Conservation (phyloP, 2,888 invertebrate genomes). For the Byasa hedistus region DNA sequence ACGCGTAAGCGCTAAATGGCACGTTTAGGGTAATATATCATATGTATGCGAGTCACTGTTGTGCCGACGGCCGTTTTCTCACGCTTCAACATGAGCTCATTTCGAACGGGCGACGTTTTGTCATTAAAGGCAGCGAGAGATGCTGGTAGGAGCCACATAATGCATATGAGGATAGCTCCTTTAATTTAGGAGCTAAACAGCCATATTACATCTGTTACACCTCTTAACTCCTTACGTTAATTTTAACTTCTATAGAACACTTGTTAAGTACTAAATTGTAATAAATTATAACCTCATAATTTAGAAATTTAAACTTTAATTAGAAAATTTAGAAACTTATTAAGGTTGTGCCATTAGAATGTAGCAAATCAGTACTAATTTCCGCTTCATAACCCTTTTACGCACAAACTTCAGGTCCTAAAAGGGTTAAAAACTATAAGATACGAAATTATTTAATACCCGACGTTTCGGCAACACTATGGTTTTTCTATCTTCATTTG, state of each 20-base stretch:
- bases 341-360: no score
- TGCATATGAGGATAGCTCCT: constrained; percentile 12
- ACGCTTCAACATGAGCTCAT: constrained; percentile 46
- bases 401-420: no score
- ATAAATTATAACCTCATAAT: not conserved
- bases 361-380: no score
- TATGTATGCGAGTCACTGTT: constrained; percentile 69
- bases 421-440: no score
- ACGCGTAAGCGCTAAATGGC: constrained; percentile 79
- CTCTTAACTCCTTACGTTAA: not conserved
- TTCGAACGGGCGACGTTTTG: constrained; percentile 30
- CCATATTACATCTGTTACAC: not conserved
- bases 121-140: constrained; percentile 28
- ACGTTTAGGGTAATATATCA: constrained; percentile 79
- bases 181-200: constrained; percentile 11
- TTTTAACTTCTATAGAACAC: constrained; percentile 1
- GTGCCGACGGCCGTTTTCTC: constrained; percentile 63
- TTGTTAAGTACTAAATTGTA: not conserved
- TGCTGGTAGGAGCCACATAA: constrained; percentile 9
- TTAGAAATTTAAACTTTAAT: no score
- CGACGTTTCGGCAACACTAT: no score
- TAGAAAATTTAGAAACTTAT: no score
- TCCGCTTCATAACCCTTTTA: no score
- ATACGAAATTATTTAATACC: no score
- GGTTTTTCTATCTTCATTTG: no score